A percentile compares a stretch with the other conserved stretches of the same genome.
Evolutionary conservation across 2,888 invertebrate species (phyloP).

Genomic region (Erannis defoliaria): DNA sequence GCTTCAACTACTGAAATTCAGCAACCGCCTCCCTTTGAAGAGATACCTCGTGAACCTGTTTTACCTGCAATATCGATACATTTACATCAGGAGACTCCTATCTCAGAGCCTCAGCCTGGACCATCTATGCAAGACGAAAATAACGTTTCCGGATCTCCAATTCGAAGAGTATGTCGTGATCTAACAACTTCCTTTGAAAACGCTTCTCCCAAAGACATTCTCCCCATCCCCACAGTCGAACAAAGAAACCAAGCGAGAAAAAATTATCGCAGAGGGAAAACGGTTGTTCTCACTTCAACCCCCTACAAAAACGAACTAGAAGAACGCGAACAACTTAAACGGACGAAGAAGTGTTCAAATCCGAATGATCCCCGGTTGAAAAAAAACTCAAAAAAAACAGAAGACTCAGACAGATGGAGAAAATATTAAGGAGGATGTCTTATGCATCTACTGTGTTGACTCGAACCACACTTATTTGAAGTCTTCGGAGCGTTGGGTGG

Average conservation of each 20-base stretch:
- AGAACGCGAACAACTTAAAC: not conserved
- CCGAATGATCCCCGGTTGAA: not conserved
- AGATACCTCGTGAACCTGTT: no score
- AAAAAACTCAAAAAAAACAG: not conserved
- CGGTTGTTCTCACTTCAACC: not conserved
- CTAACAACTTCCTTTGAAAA: not conserved
- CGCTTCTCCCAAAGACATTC: not conserved
- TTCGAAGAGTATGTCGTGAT: not conserved
- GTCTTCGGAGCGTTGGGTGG: no score
- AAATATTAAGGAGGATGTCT: not conserved
- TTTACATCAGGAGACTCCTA: no score
- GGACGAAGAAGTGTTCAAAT: not conserved
- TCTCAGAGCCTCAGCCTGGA: no score
- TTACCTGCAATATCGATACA: no score
- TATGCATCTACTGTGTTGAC: not conserved
- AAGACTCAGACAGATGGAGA: not conserved
- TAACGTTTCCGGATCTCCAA: no score
- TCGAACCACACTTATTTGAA: no score
- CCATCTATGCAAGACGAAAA: no score
- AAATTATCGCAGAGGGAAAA: not conserved
- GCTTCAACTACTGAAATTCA: no score
- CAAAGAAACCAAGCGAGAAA: not conserved
- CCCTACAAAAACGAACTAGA: not conserved
- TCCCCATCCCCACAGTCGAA: not conserved
- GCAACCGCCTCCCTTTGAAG: no score